Percentiles rank a stretch among this genome's conserved stretches.
Evolutionary conservation across 2,888 invertebrate species (phyloP).

Genomic region (Saturnia japonica): DNA sequence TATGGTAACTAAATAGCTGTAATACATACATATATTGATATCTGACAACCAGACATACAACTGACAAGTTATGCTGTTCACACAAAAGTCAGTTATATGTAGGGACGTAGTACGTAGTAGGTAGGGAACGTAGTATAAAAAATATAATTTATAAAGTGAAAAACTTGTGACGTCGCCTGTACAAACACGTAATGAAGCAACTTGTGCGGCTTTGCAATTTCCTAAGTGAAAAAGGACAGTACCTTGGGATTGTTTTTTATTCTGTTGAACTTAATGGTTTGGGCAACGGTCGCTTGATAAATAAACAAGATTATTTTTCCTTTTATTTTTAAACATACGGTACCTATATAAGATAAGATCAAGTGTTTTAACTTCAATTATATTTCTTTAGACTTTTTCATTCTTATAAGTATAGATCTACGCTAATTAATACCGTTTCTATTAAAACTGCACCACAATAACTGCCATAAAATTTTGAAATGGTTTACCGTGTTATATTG

Average conservation of each 20-base stretch:
- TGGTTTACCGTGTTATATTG: too few species aligned
- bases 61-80: too few species aligned
- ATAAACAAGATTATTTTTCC: background rate
- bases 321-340: background rate
- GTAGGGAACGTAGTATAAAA: constrained; percentile 1
- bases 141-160: background rate
- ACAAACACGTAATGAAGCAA: constrained; percentile 21
- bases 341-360: background rate
- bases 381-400: background rate
- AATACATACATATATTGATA: too few species aligned
- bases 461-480: too few species aligned
- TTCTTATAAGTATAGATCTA: background rate
- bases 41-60: too few species aligned
- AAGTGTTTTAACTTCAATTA: background rate
- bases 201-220: constrained; percentile 17
- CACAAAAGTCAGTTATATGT: too few species aligned
- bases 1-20: too few species aligned
- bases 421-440: background rate
- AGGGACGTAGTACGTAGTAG: too few species aligned
- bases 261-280: constrained; percentile 1
- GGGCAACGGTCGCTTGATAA: background rate
- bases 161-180: constrained; percentile 16
- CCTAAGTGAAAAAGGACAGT: constrained; percentile 19
- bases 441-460: too few species aligned
- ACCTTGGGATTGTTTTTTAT: constrained; percentile 10